phyloP scores from a whole-genome alignment of 2,888 invertebrate genomes.

The Drosophila austrosaltans region DNA sequence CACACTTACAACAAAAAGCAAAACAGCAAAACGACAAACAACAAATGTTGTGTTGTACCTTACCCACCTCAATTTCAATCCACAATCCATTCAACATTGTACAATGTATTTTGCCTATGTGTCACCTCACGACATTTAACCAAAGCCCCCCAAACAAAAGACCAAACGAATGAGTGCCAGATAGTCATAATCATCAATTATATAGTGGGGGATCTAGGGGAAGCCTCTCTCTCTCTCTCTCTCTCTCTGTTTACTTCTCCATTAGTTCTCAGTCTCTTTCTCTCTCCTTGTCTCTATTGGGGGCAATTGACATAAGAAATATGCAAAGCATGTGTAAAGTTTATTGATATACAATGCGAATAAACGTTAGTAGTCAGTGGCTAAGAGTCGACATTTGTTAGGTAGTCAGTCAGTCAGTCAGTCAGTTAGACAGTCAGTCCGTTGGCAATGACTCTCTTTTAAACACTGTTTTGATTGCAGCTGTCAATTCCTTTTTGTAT shows the following conservation, averaged over 20 bases:
- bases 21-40: constrained; percentile 1
- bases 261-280: not conserved
- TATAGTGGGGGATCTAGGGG: constrained; percentile 31
- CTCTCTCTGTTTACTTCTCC: not conserved
- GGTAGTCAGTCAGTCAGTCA: constrained; percentile 9
- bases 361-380: constrained; percentile 33
- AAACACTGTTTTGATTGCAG: constrained; percentile 60
- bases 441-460: constrained; percentile 23
- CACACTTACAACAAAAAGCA: constrained; percentile 15
- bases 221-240: not conserved
- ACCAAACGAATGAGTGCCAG: constrained; percentile 11
- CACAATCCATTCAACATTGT: constrained; percentile 28
- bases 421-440: not conserved
- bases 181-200: constrained; percentile 75
- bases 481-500: constrained; percentile 48
- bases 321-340: constrained; percentile 57
- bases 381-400: too few species aligned
- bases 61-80: constrained; percentile 10
- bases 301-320: constrained; percentile 52
- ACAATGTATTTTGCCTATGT: constrained; percentile 24
- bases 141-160: constrained; percentile 8
- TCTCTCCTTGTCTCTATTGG: constrained; percentile 13
- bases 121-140: constrained; percentile 65
- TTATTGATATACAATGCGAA: constrained; percentile 51
- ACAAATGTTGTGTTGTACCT: not conserved